Percentiles rank a stretch among this genome's conserved stretches.
These are phyloP conservation scores for Chrysocyon brachyurus DNA, from an alignment of 2,797 vertebrate species.

Conservation along the genomic window DNA sequence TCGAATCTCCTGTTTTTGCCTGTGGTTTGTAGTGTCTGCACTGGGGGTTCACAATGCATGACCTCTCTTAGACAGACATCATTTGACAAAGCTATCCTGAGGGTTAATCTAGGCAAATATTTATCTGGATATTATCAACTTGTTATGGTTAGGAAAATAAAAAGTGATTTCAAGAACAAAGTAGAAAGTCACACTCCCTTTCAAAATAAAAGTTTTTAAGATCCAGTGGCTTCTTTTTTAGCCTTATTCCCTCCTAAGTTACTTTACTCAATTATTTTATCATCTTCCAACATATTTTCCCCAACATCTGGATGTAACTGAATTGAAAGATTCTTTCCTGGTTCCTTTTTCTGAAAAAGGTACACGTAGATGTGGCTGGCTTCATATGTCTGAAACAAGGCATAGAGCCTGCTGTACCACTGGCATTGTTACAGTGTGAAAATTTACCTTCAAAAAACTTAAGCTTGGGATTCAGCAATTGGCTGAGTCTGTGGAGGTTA, in stretches of 20 bases:
- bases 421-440: not conserved
- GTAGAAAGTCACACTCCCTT: conserved; percentile 74
- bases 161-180: conserved; percentile 79
- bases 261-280: conserved; percentile 80
- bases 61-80: conserved; percentile 29
- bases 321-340: conserved; percentile 67
- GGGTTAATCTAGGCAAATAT: conserved; percentile 62
- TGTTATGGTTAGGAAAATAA: conserved; percentile 69
- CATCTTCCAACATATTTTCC: conserved; percentile 72
- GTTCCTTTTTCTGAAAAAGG: conserved; percentile 71
- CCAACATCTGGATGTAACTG: conserved; percentile 69
- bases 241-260: conserved; percentile 67
- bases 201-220: conserved; percentile 71
- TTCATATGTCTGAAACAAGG: not conserved
- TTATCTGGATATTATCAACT: conserved; percentile 48
- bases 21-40: not conserved
- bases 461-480: conserved; percentile 40
- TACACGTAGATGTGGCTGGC: not conserved
- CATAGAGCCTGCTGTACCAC: not conserved
- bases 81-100: conserved; percentile 19
- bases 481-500: not conserved
- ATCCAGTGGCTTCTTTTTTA: conserved; percentile 51
- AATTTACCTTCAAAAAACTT: conserved; percentile 10
- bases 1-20: conserved; percentile 36
- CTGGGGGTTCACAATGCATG: not conserved